phyloP scores from a whole-genome alignment of 2,797 vertebrate genomes.

The Rousettus madagascariensis region DNA sequence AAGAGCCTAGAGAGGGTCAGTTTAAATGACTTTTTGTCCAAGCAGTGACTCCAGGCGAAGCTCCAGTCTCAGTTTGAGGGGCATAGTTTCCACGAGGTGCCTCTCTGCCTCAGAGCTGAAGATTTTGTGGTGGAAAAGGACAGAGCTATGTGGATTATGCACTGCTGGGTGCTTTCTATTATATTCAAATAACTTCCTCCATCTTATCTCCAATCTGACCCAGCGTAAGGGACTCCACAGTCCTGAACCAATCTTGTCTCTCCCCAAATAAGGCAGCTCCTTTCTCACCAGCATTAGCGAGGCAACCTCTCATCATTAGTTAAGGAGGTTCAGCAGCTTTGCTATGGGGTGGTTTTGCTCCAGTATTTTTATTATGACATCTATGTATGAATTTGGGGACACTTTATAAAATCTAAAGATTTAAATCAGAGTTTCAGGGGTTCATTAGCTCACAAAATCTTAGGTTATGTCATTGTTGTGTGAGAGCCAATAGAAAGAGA shows the following conservation, averaged over 20 bases:
- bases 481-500: not conserved
- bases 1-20: not conserved
- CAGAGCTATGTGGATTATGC: not conserved
- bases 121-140: not conserved
- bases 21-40: not conserved
- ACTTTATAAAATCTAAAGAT: slow-evolving; percentile 27
- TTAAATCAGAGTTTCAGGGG: slow-evolving; percentile 13
- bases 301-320: not conserved
- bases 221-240: not conserved
- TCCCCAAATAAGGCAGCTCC: not conserved
- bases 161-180: not conserved
- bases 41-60: not conserved
- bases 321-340: not conserved
- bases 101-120: not conserved
- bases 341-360: not conserved
- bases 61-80: not conserved
- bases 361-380: not conserved
- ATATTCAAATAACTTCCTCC: not conserved
- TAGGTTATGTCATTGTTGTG: not conserved
- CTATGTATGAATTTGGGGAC: not conserved
- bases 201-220: not conserved
- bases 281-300: not conserved
- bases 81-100: rapidly evolving
- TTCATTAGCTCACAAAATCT: not conserved
- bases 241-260: not conserved